Evolutionary conservation across 1,140 invertebrate species (phyloP), one percentile per base, ranked within the genome.

Genomic region (Psix sp.): DNA sequence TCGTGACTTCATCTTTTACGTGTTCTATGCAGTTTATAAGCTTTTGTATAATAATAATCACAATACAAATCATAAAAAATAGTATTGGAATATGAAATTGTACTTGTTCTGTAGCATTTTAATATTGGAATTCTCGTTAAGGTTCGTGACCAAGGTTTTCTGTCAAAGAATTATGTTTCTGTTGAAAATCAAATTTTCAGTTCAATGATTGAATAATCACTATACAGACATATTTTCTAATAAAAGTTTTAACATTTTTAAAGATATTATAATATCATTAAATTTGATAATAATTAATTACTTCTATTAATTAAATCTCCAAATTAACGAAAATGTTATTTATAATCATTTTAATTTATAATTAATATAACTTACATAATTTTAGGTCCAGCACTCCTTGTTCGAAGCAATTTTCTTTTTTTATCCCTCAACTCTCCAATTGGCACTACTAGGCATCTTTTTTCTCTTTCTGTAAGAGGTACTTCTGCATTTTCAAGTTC

Each of bases 381-480:
- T 49, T 54, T 59, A 3, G 52, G 63, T 17, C 78, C 60, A 0
- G 77, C 75, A 63, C 80, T 86, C 11, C 81, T 80, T 4, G 80
- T 83, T 36, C 81, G 78, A 5, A 82, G 29, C 0, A 86, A 48
- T 54, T 84, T 87, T 7, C 83, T 56, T 49, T 87, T 87, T 36
- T 84, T 85, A 31, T 86, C 83, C 13, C 74, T 73, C 11, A 82
- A 39, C 60, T 87, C 82, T 9, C 80, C 82, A 16, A 87, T 87
- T 26, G 86, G 85, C 20, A 87, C 86, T 5, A 83, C 80, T 17
- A 87, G 68, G 33, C 86, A 86, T 59, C 84, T 68, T 39, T 86
- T 86, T 36, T 87, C 86, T 1, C 84, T 77, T 68, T 87, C 85
- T n/a, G 82, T 86, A 5, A 86, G 56, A 3, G 77, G 80, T 2